Evolutionary conservation across 2,888 invertebrate species (phyloP), one percentile per base, ranked within the genome.

Genomic region (Rhingia rostrata): DNA sequence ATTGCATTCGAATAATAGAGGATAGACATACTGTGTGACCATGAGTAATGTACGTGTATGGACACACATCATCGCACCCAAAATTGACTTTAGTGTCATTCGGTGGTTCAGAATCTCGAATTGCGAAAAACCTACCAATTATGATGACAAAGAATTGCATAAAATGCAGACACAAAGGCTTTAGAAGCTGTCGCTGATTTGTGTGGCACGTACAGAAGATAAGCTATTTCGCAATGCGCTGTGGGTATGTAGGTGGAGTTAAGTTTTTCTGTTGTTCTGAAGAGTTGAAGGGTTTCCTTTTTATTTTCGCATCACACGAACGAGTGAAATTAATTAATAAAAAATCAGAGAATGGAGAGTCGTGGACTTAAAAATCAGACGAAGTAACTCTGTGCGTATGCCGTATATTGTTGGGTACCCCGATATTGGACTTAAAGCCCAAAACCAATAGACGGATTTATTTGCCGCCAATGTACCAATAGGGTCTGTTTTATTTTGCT

Each of bases 131-230:
- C 39, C 14, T 14, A 12, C 32, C n/a, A 47, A 30, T 32, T 47
- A 39, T 32, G 49, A 10, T 9, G 67, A 43, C 32, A 39, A 70
- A 10, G 22, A 39, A 49, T 30, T 70, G 54, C 45, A 54, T 39
- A 41, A 30, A 14, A 4, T 33, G n/a, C n/a, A n/a, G 1, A 45
- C 33, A 32, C 7, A 9, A 41, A 1, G 12, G 0, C 43, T 58
- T 43, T n/a, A 32, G 30, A 9, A 10, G 14, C 43, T 43, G 10
- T 6, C 39, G 43, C 32, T 4, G 60, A 12, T 33, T 61, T 12
- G 7, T 61, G 10, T 4, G 14, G 30, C 47, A 47, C 47, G 47
- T 63, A 39, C 33, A 5, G 30, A 0, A 30, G 30, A 49, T 32
- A 30, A 10, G 10, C 9, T 4, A 3, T 49, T 49, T 32, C 7